Conservation (phyloP, 2,888 invertebrate species). For the Argynnis bischoffii region DNA sequence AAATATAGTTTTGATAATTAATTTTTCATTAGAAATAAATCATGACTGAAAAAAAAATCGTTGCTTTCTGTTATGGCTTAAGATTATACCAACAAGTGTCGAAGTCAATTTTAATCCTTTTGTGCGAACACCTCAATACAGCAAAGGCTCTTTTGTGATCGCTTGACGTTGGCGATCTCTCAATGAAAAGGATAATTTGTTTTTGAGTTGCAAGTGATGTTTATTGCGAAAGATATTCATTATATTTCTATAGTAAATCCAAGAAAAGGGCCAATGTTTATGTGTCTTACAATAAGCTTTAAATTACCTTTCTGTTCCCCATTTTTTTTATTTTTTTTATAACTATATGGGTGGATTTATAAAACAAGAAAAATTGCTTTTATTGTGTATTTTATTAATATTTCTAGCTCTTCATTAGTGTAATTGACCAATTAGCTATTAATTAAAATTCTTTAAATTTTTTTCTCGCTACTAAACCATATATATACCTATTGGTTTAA, state of each 20-base stretch:
- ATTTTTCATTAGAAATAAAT: no score
- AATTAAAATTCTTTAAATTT: no score
- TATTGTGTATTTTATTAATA: no score
- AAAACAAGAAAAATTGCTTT: no score
- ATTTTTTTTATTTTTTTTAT: not conserved
- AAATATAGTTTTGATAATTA: no score
- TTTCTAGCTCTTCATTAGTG: no score
- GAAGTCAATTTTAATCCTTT: constrained; percentile 16
- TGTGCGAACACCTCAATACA: constrained; percentile 3
- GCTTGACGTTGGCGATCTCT: constrained; percentile 21
- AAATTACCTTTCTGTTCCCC: constrained; percentile 13
- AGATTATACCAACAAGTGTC: constrained; percentile 12
- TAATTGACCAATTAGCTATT: no score
- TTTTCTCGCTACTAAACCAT: no score
- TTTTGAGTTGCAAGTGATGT: constrained; percentile 15
- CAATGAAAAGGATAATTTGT: constrained; percentile 25
- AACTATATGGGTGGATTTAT: no score
- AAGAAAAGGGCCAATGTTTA: constrained; percentile 12
- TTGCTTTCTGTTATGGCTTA: not conserved
- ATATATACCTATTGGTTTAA: no score
- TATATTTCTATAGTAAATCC: constrained; percentile 10
- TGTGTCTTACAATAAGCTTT: constrained; percentile 10
- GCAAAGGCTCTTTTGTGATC: constrained; percentile 14
- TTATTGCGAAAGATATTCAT: constrained; percentile 23
- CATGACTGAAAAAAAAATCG: no score